Percentiles rank a stretch among this genome's conserved stretches.
Conservation (phyloP, 2,113 vertebrate genomes). For the Crotalus viridis region DNA sequence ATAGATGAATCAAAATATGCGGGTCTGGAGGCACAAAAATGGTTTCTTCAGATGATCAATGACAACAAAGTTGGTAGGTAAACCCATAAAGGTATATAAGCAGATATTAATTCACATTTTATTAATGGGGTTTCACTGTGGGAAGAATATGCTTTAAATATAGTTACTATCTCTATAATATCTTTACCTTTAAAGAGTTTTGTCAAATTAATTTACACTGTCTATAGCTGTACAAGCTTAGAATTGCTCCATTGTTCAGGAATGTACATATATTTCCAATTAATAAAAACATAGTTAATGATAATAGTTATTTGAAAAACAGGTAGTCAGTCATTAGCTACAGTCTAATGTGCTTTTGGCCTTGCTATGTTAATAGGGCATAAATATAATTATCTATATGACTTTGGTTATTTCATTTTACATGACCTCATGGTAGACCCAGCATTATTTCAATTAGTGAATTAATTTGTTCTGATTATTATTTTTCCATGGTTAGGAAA, state of each 20-base stretch:
- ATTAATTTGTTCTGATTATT: not conserved
- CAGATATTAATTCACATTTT: not conserved
- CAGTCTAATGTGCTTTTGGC: not conserved
- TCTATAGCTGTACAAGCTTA: not conserved
- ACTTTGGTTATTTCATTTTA: not conserved
- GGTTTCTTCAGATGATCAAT: not conserved
- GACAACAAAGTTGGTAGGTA: not conserved
- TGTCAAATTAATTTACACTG: not conserved
- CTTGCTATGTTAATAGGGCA: not conserved
- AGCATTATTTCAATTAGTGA: not conserved
- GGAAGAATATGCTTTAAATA: not conserved
- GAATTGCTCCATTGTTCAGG: not conserved
- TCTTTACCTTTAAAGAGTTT: not conserved
- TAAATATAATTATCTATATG: not conserved
- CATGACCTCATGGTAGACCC: not conserved
- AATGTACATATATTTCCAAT: not conserved
- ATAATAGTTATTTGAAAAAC: not conserved
- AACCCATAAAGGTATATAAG: not conserved
- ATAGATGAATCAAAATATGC: not conserved
- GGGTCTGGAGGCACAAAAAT: not conserved
- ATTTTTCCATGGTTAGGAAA: not conserved
- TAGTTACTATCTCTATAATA: not conserved
- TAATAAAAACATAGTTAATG: not conserved
- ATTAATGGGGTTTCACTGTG: not conserved
- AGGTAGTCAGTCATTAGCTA: not conserved